These are phyloP conservation scores for Mus musculus DNA, from an alignment of 2,113 vertebrate genomes.

Conservation along the genomic window GRCm39 chr12:44897001-44897500, in stretches of 20 bases:
- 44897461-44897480: conserved; percentile 48
- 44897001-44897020: neutral
- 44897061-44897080: neutral
- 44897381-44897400: conserved; percentile 30
- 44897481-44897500: conserved; percentile 49
- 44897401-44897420: conserved; percentile 50
- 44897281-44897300: neutral
- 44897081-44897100: neutral
- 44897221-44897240: neutral
- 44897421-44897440: neutral
- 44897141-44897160: neutral
- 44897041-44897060: neutral
- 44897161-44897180: neutral
- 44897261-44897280: neutral
- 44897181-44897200: neutral
- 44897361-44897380: conserved; percentile 42
- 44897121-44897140: neutral
- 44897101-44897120: neutral
- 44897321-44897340: neutral
- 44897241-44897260: neutral
- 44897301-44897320: neutral
- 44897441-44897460: neutral
- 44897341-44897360: neutral
- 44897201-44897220: neutral
- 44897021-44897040: neutral